Base-by-base conservation (phyloP, 2,888 invertebrate species). In the Cataglyphis altisquamis region DNA sequence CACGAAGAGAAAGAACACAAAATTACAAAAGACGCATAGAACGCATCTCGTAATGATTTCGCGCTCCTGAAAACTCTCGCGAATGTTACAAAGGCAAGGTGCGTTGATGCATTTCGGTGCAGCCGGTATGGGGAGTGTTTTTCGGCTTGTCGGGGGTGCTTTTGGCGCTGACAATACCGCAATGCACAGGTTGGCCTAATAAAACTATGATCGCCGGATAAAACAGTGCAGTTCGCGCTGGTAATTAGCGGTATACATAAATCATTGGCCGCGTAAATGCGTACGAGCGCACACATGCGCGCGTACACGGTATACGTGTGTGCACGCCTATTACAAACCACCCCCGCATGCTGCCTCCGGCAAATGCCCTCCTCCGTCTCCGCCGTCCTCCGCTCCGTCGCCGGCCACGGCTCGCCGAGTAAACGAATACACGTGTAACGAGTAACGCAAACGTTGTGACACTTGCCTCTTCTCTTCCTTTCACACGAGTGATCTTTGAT, bases 161-260 rank as follows among this genome's bases (percentile, higher is more conserved):
- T 90, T 90, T 85, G 86, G 85, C 87, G 88, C 92, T 91, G 91
- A 92, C 93, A 92, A 93, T 91, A 90, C 91, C 92, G 91, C 93
- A 91, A 90, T 90, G 92, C 91, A 92, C 92, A 89, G 92, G 91
- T 90, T 91, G 92, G 88, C 92, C 92, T 92, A 92, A 94, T 94
- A 94, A 94, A 94, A 94, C 92, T 94, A 93, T 93, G 92, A 93
- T 93, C 91, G 92, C 86, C 90, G 92, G 94, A 94, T 94, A 94
- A 94, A 94, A 94, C 92, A 91, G 92, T 90, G 88, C 91, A 87
- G 92, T 91, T 92, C 93, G 92, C 89, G 92, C 90, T 93, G 92
- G 94, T 94, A 94, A 94, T 94, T 94, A 94, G 94, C 91, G 94
- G 93, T 94, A 91, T 92, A 92, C 94, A 94, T 94, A 94, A 94